Conservation (phyloP, 2,113 vertebrate genomes). For the Corythoichthys haematopterus region DNA sequence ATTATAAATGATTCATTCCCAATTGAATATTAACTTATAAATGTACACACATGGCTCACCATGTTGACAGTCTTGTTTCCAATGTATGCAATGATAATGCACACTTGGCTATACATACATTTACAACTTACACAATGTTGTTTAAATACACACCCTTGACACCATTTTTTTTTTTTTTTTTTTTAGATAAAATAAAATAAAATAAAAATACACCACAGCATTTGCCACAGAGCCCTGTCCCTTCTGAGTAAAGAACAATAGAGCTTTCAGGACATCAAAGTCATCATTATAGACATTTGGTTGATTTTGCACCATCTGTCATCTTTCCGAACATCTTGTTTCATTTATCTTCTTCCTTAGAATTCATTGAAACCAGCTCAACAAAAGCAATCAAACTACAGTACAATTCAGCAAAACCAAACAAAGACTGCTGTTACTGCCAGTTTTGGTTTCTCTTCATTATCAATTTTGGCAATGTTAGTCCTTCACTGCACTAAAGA, state of each 20-base stretch:
- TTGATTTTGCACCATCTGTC: conserved; percentile 14
- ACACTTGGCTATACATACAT: conserved; percentile 14
- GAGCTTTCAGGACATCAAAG: conserved; percentile 22
- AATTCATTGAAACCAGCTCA: conserved; percentile 51
- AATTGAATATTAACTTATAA: conserved; percentile 27
- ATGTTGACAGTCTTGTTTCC: conserved; percentile 47
- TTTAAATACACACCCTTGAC: conserved; percentile 22
- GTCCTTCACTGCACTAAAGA: conserved; percentile 26
- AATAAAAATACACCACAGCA: conserved; percentile 23
- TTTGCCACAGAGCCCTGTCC: conserved; percentile 21
- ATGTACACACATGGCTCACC: conserved; percentile 58
- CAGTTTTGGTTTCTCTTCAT: conserved; percentile 33
- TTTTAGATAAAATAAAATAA: conserved; percentile 23
- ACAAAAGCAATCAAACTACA: conserved; percentile 35
- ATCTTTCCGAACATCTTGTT: not conserved
- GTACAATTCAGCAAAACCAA: conserved; percentile 32
- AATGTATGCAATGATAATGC: conserved; percentile 38
- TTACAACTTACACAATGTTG: conserved; percentile 46
- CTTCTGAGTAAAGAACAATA: conserved; percentile 26
- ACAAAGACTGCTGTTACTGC: conserved; percentile 28
- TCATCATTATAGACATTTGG: conserved; percentile 10
- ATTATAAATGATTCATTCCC: conserved; percentile 30
- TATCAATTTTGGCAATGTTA: conserved; percentile 58
- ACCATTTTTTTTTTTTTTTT: too few relatives aligned
- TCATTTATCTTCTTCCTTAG: conserved; percentile 2